Evolutionary conservation across 2,797 vertebrate genomes (phyloP), one percentile per base, ranked within the genome.

Genomic region (Lateolabrax maculatus): DNA sequence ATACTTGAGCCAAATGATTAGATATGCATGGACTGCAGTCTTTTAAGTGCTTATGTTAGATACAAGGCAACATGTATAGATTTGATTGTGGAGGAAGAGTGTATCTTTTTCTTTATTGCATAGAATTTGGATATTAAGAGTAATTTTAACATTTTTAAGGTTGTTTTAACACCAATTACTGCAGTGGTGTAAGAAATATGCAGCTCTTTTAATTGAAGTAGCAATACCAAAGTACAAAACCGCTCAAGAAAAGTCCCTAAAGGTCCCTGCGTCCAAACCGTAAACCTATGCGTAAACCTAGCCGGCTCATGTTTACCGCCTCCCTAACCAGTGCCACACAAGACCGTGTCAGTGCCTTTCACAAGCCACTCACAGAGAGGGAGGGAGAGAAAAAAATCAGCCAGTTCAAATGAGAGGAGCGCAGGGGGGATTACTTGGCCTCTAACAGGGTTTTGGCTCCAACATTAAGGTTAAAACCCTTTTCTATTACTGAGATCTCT

Each of bases 401-500:
- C 43, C 87, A 83, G 91, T 92, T 94, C 84, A 95, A 93, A 95
- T 95, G 91, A 95, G 90, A 93, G 92, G 80, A 67, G 92, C 77
- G 79, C 90, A 89, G 86, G 81, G 89, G 93, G 95, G 95, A 95
- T 95, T 95, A 95, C 93, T 89, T 87, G 92, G 92, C 90, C 93
- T 93, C 94, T 95, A 95, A 95, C 93, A 94, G 94, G 95, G 94
- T 93, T 96, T 95, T 95, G 95, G 92, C 95, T 93, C 90, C 88
- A 91, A 95, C 94, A 95, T 95, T 96, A 95, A 96, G 95, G 95
- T 96, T 96, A 96, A 96, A 96, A 92, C 94, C 94, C 93, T 94
- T 95, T 95, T 95, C 94, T 95, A 95, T 95, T 96, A 95, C 94
- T 78, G 87, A 86, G 92, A 94, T 94, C 94, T 94, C 91, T 91